Percentiles rank a stretch among this genome's conserved stretches.
These are phyloP conservation scores for Ondatra zibethicus DNA, from an alignment of 2,113 vertebrate species.

Conservation along the genomic window DNA sequence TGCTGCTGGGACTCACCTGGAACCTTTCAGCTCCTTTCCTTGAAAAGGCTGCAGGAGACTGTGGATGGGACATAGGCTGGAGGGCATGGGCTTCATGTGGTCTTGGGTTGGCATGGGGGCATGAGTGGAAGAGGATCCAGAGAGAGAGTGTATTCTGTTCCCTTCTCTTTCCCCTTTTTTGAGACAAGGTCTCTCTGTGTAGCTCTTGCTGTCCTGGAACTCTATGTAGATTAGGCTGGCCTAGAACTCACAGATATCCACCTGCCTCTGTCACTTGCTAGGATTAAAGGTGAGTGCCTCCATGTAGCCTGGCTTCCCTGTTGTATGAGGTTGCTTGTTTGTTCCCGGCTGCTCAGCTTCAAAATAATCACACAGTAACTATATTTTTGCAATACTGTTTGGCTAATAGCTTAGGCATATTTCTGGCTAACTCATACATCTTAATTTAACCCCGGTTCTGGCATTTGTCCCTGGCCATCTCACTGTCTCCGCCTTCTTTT, in stretches of 20 bases:
- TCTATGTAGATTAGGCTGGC: background rate
- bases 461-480: too few relatives aligned
- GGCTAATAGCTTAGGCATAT: too few relatives aligned
- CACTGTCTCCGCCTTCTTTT: too few relatives aligned
- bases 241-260: background rate
- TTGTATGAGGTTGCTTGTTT: too few relatives aligned
- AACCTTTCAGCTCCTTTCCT: conserved; percentile 3
- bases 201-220: background rate
- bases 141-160: background rate
- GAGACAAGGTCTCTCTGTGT: background rate
- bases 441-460: too few relatives aligned
- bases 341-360: too few relatives aligned
- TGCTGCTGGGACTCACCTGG: background rate
- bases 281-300: background rate
- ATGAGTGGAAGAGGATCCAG: background rate
- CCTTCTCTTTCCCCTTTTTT: background rate
- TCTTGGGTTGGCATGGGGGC: background rate
- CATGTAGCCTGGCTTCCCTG: background rate
- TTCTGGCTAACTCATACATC: too few relatives aligned
- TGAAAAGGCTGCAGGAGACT: background rate
- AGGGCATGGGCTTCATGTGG: background rate
- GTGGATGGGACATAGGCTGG: background rate
- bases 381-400: too few relatives aligned
- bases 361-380: too few relatives aligned
- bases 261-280: background rate